Base-by-base conservation (phyloP, 2,888 invertebrate genomes). In the Acanthopleura granulata region DNA sequence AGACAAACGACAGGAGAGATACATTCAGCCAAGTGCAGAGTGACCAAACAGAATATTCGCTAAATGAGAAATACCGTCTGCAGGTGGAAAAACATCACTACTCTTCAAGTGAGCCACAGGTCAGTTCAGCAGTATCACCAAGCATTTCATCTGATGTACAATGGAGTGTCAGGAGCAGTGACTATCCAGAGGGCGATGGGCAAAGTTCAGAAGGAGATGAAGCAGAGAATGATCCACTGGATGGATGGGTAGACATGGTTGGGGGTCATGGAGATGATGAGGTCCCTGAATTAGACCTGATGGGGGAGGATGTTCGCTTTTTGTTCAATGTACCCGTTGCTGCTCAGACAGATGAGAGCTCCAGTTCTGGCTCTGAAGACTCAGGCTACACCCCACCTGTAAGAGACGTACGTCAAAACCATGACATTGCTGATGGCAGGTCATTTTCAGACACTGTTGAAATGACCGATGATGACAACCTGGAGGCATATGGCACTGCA, bases 1-100 rank as follows among this genome's bases (percentile, higher is more conserved):
- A n/a, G 22, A 12, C 18, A 18, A 22, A 57, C 12, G 6, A n/a
- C n/a, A 57, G 57, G 57, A 57, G 12, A 57, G 57, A 57, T n/a
- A 57, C 18, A n/a, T n/a, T 57, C 18, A 57, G n/a, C 22, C 57
- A 57, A 57, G 57, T 57, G 22, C 57, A 66, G 25, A 66, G 66
- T 27, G 66, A 66, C 29, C 29, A 66, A 6, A 66, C 66, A 6
- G 66, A 66, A 27, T 66, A 66, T 27, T 6, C 25, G 6, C 29
- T 66, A 15, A 27, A 15, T 15, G 18, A 18, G 4, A 66, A 27
- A 27, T 66, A 22, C 29, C 22, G 29, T 1, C 25, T 66, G 3
- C 66, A 16, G 18, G 6, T 27, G 3, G 66, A 22, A 66, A 27
- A 27, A 6, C 15, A 66, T 6, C 18, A 16, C 15, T 27, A 66